phyloP scores from a whole-genome alignment of 2,113 vertebrate genomes.

The Protomyctophum bolini region DNA sequence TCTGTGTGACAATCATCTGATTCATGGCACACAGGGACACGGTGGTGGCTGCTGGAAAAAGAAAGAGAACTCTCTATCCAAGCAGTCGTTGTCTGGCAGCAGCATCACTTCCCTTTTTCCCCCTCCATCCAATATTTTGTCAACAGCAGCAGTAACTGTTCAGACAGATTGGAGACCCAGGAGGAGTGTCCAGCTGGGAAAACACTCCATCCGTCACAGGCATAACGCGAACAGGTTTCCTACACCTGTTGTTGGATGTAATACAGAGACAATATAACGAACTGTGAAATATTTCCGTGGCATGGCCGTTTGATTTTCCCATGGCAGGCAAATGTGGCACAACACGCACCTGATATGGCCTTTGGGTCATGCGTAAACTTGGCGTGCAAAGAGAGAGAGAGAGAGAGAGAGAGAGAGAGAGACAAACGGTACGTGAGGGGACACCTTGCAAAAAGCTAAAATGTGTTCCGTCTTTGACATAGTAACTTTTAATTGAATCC shows the following conservation, averaged over 20 bases:
- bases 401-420: too few relatives aligned
- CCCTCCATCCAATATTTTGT: conserved; percentile 27
- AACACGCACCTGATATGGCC: neutral
- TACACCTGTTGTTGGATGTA: conserved; percentile 17
- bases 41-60: conserved; percentile 8
- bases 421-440: too few relatives aligned
- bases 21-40: neutral
- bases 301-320: neutral
- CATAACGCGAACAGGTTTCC: conserved; percentile 10
- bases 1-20: neutral
- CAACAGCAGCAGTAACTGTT: conserved; percentile 20
- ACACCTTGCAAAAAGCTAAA: too few relatives aligned
- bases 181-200: conserved; percentile 14
- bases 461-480: too few relatives aligned
- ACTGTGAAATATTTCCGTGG: neutral
- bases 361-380: too few relatives aligned
- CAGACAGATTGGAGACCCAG: conserved; percentile 7
- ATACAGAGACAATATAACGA: conserved; percentile 8
- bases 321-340: neutral
- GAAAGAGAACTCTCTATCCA: neutral
- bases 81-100: conserved; percentile 21
- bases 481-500: too few relatives aligned
- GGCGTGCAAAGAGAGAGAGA: too few relatives aligned
- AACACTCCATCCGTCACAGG: conserved; percentile 22
- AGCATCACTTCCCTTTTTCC: conserved; percentile 16